These are phyloP conservation scores for Aphidoletes aphidimyza DNA, from an alignment of 2,888 invertebrate genomes.

Conservation along the genomic window DNA sequence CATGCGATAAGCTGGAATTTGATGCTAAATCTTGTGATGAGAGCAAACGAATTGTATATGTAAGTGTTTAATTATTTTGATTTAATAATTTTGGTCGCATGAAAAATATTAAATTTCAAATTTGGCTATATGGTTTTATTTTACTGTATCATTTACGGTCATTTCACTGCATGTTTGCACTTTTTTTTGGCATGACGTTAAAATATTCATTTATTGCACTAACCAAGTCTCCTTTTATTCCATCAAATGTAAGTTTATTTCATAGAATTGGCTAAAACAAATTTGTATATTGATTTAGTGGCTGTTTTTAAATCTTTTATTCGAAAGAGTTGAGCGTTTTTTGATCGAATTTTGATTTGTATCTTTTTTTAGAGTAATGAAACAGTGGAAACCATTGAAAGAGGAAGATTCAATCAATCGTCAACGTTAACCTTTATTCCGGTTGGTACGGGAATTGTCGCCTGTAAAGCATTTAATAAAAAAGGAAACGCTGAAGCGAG, in stretches of 20 bases:
- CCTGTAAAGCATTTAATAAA: slow-evolving; percentile 66
- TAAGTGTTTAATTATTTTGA: slow-evolving; percentile 58
- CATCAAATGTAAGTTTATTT: not conserved
- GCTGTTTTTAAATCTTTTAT: not conserved
- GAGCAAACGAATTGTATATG: slow-evolving; percentile 60
- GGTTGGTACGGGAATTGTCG: slow-evolving; percentile 65
- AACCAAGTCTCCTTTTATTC: not conserved
- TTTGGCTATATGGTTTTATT: not conserved
- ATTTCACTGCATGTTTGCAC: not conserved
- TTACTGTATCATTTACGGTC: not conserved
- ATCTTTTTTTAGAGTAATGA: not conserved
- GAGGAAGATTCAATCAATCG: slow-evolving; percentile 57
- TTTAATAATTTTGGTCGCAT: not conserved
- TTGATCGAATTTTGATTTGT: not conserved
- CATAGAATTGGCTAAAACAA: not conserved
- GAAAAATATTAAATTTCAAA: slow-evolving; percentile 36
- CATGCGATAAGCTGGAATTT: slow-evolving; percentile 65
- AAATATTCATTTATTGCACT: not conserved
- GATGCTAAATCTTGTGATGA: slow-evolving; percentile 62
- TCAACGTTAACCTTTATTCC: slow-evolving; percentile 66
- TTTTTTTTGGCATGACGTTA: not conserved
- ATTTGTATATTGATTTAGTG: not conserved
- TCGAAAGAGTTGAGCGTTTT: not conserved
- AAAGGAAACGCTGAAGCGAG: slow-evolving; percentile 61
- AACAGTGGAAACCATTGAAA: not conserved